Evolutionary conservation across 1,140 invertebrate species (phyloP).

Genomic region (Listronotus bonariensis): DNA sequence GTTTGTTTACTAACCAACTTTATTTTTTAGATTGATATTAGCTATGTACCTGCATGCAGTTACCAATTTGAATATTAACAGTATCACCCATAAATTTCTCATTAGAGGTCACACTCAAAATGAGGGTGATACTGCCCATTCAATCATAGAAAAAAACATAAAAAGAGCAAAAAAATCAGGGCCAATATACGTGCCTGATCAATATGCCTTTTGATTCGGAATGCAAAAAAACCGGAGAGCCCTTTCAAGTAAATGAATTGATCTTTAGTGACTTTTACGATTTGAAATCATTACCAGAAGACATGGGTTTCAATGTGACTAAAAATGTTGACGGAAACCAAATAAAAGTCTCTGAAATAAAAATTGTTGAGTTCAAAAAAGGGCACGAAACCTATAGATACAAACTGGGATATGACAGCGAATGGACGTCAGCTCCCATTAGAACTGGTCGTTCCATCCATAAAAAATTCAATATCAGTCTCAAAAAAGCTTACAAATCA

Average conservation of each 20-base stretch:
- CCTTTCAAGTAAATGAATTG: constrained; percentile 1
- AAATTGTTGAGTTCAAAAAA: neutral
- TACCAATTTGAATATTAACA: too few species aligned
- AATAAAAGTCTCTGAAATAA: constrained; percentile 1
- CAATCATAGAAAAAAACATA: too few species aligned
- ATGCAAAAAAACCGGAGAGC: neutral
- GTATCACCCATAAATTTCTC: too few species aligned
- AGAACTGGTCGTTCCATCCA: neutral
- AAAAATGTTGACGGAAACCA: neutral
- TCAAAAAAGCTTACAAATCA: neutral
- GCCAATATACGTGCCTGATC: too few species aligned
- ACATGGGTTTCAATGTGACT: neutral
- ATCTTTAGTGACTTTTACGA: neutral
- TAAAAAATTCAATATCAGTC: neutral
- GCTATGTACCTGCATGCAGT: too few species aligned
- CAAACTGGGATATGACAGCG: neutral
- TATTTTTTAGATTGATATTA: too few species aligned
- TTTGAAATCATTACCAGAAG: neutral
- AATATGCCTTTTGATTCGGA: too few species aligned
- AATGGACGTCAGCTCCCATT: neutral
- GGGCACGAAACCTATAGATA: neutral
- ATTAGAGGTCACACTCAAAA: too few species aligned
- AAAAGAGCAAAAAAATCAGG: too few species aligned
- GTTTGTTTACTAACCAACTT: too few species aligned
- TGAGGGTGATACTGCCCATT: too few species aligned